phyloP scores from a whole-genome alignment of 2,888 invertebrate genomes.

The Epinotia ramella region DNA sequence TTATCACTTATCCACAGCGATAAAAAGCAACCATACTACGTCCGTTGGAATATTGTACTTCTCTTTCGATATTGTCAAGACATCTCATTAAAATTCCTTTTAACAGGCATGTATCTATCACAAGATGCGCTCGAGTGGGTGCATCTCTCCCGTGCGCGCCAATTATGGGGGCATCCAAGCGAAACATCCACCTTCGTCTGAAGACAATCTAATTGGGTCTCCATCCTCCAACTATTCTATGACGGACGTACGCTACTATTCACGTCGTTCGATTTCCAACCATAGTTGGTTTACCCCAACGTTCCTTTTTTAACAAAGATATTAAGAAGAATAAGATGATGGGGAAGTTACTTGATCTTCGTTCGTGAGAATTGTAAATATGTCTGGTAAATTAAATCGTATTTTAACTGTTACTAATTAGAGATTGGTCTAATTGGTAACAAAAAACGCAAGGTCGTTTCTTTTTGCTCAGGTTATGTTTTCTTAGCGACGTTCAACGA shows the following conservation, averaged over 20 bases:
- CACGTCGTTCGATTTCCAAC: not conserved
- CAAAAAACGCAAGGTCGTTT: slow-evolving; percentile 2
- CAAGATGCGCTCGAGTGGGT: slow-evolving; percentile 31
- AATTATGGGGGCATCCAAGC: slow-evolving; percentile 27
- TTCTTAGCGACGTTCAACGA: not conserved
- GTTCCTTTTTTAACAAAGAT: not conserved
- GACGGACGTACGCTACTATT: not conserved
- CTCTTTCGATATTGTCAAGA: not conserved
- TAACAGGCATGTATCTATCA: slow-evolving; percentile 21
- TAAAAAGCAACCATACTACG: too few relatives aligned
- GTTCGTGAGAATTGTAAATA: slow-evolving; percentile 21
- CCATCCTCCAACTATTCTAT: not conserved
- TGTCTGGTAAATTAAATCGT: not conserved
- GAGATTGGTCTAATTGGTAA: not conserved
- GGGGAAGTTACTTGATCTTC: not conserved
- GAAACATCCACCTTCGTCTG: slow-evolving; percentile 14
- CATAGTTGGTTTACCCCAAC: not conserved
- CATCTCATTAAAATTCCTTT: slow-evolving; percentile 21
- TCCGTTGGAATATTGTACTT: not conserved
- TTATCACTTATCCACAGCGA: too few relatives aligned
- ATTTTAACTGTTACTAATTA: not conserved
- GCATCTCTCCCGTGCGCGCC: slow-evolving; percentile 30
- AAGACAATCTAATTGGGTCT: slow-evolving; percentile 27
- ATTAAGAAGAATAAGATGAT: not conserved
- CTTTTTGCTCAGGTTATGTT: not conserved